Evolutionary conservation across 2,797 vertebrate species (phyloP).

Genomic region (Synaphobranchus kaupii): DNA sequence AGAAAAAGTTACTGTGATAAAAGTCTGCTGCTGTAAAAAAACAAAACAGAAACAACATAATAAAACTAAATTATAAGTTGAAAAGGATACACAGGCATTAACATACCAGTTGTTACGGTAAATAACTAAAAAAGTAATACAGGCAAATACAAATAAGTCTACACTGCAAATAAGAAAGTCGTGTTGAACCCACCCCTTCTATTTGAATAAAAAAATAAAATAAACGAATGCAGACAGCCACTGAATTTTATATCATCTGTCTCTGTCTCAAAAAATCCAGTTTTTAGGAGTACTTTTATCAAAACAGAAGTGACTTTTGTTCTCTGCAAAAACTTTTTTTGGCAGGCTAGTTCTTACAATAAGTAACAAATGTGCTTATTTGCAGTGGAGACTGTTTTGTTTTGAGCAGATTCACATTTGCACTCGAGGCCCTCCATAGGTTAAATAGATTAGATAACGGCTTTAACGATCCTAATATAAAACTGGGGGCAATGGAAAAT

Average conservation of each 20-base stretch:
- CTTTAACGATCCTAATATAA: background rate
- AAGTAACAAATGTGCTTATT: background rate
- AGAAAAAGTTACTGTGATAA: background rate
- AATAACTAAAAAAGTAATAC: background rate
- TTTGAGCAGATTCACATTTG: background rate
- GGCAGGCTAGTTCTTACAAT: background rate
- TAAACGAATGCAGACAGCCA: background rate
- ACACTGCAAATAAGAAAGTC: background rate
- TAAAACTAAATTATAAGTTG: background rate
- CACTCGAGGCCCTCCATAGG: background rate
- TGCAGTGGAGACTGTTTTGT: background rate
- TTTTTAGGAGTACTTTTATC: background rate
- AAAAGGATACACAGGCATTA: background rate
- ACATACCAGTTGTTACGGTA: background rate
- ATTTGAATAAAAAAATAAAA: background rate
- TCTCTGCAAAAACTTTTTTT: background rate
- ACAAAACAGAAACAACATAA: background rate
- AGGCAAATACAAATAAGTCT: background rate
- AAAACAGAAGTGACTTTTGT: background rate
- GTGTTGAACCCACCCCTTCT: background rate
- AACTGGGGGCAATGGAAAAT: constrained; percentile 7
- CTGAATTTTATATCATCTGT: background rate
- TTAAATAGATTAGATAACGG: background rate
- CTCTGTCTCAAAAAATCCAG: background rate
- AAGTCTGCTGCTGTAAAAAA: background rate